Evolutionary conservation across 2,888 invertebrate species (phyloP).

Genomic region (Steromphala cineraria): DNA sequence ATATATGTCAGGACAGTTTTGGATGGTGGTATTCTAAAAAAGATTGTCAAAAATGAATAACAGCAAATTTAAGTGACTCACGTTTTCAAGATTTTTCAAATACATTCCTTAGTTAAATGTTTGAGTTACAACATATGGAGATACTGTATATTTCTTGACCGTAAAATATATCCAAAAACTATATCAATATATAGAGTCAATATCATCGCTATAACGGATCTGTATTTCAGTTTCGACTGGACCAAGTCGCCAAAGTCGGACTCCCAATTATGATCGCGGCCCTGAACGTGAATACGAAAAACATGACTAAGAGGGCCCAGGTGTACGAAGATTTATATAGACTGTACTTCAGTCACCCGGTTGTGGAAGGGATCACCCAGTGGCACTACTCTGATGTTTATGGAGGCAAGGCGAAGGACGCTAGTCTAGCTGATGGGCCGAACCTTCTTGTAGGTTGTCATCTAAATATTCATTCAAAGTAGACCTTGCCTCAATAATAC

Average conservation of each 20-base stretch:
- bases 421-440: not conserved
- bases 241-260: constrained; percentile 47
- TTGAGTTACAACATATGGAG: too few relatives aligned
- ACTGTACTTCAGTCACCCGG: constrained; percentile 26
- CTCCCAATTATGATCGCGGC: constrained; percentile 58
- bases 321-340: constrained; percentile 16
- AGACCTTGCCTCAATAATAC: too few relatives aligned
- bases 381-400: constrained; percentile 25
- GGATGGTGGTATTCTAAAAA: too few relatives aligned
- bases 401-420: not conserved
- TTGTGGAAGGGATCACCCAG: constrained; percentile 21
- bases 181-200: too few relatives aligned
- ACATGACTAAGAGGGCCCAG: constrained; percentile 39
- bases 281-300: constrained; percentile 35
- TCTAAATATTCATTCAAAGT: too few relatives aligned
- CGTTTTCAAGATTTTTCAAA: too few relatives aligned
- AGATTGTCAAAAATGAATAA: too few relatives aligned
- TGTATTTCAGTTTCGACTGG: constrained; percentile 39
- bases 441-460: not conserved
- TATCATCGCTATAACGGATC: not conserved
- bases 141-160: too few relatives aligned
- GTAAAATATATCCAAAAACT: too few relatives aligned
- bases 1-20: too few relatives aligned
- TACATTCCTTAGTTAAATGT: too few relatives aligned
- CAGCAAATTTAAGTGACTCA: too few relatives aligned